Base-by-base conservation (phyloP, 2,113 vertebrate species). In the Rhabdomys dilectus region DNA sequence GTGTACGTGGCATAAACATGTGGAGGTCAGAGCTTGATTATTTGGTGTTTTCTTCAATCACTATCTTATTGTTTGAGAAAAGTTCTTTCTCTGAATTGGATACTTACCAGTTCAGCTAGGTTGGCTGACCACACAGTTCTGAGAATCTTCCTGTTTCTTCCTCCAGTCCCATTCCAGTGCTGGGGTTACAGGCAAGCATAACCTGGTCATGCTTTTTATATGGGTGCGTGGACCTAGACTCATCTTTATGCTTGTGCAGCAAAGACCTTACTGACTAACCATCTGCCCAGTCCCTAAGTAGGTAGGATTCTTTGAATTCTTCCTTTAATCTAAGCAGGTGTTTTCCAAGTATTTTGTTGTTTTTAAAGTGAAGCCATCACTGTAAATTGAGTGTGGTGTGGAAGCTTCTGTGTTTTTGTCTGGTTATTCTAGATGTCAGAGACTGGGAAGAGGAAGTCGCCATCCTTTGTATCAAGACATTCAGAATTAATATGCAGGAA, bases 351-450 rank as follows among this genome's bases (percentile, higher is more conserved):
- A 11, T 81, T 36, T 42, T 26, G 58, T 58, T 84, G 60, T 75
- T 94, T 89, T 87, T 42, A 29, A 84, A 93, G 75, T 21, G 78
- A 82, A 96, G 56, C 62, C 31, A 11, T 92, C 78, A 36, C 24
- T 66, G 48, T 72, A 64, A 58, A 77, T 42, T 73, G 39, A 87
- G 42, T 84, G 31, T 82, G 68, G 58, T 89, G 73, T 64, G 58
- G 12, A 92, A 68, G n/a, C 26, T 39, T 26, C 36, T 4, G 2
- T 66, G 10, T 42, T 36, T 68, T 19, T 39, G 48, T 85, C 88
- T 70, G 24, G 22, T 21, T 66, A 31, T 42, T 88, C 15, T 66
- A 31, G 29, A 42, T 15, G 10, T 84, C 72, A 53, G 42, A 68
- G 80, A 1, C 48, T 84, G 22, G 62, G 48, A 48, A 93, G 39